Base-by-base conservation (phyloP, 2,888 invertebrate genomes). In the Galerucella calmariensis region DNA sequence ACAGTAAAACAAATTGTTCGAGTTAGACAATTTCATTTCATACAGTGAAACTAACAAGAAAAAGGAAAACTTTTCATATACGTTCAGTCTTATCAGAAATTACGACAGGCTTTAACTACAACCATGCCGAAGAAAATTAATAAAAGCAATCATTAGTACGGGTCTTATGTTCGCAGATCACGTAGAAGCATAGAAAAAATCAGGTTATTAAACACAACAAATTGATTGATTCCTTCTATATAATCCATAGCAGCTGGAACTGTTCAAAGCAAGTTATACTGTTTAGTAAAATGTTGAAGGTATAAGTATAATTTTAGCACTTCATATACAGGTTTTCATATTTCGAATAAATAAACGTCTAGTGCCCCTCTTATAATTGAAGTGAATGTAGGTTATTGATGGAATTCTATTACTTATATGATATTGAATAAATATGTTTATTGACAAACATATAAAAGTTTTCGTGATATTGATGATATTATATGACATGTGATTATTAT, bases 1-100 rank as follows among this genome's bases (percentile, higher is more conserved):
- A 71, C 65, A 71, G 58, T 14, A 24, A 65, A 71, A 71, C 71
- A 71, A 71, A 65, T 71, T 71, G 71, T 71, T 71, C 65, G 65
- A 71, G 71, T 71, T 27, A 70, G 70, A 70, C 71, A 65, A 62
- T 71, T 51, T 65, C 65, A 71, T 65, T 65, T 65, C 44, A 58
- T 65, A 65, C 51, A 71, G 63, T 62, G 70, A 70, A 51, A 61
- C 53, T 11, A 16, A 51, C 62, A 62, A 62, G 62, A 69, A 69
- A 63, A 51, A 20, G 24, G 2, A 51, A 63, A 70, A 70, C 63
- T 70, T 70, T 70, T 63, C 63, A 20, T 53, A 44, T 63, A 70
- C 70, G 70, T 62, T 53, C 41, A 20, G 48, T n/a, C 53, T 41
- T 63, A 51, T 63, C 56, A 35, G 6, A 27, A 59, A 59, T 20